Conservation (phyloP, 2,113 vertebrate genomes). For the Bos javanicus region DNA sequence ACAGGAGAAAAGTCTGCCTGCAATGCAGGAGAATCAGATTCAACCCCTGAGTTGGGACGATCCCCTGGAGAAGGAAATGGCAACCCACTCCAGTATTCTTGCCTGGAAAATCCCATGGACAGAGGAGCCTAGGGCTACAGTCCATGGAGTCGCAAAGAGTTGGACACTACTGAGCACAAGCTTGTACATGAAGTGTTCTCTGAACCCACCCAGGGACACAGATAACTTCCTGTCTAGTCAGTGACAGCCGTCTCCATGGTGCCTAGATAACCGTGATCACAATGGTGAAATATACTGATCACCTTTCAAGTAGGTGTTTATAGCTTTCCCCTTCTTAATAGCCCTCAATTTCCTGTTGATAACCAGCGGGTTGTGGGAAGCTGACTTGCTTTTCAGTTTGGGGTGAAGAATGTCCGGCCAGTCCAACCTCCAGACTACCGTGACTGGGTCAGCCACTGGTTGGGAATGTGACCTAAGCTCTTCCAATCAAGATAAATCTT, state of each 20-base stretch:
- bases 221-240: not conserved
- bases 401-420: not conserved
- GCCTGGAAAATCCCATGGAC: not conserved
- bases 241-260: not conserved
- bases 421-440: not conserved
- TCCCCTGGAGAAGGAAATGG: not conserved
- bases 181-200: not conserved
- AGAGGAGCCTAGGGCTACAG: not conserved
- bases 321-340: not conserved
- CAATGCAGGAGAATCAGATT: too few relatives aligned
- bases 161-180: not conserved
- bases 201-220: not conserved
- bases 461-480: not conserved
- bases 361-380: not conserved
- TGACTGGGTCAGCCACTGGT: not conserved
- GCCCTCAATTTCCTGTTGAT: not conserved
- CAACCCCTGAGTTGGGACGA: too few relatives aligned
- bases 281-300: not conserved
- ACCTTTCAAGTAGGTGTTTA: not conserved
- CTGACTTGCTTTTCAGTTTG: not conserved
- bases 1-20: not conserved
- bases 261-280: not conserved
- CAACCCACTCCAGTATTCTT: not conserved
- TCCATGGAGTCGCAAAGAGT: not conserved
- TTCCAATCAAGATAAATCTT: not conserved